These are phyloP conservation scores for Simalia tracyae DNA, from an alignment of 2,797 vertebrate genomes.

Conservation along the genomic window DNA sequence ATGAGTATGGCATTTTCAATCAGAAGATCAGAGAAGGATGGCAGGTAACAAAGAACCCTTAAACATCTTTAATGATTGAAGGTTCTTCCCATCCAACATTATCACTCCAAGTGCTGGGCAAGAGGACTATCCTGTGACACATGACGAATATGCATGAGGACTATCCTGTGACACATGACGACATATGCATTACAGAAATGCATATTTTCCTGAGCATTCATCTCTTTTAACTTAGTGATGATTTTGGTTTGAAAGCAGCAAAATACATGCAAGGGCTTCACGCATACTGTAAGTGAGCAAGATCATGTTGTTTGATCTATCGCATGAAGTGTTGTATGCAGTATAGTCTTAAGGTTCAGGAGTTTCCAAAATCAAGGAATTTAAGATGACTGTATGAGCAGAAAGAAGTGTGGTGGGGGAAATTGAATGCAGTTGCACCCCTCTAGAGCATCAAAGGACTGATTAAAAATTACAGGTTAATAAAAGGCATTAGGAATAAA, in stretches of 20 bases:
- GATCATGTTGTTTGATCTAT: neutral
- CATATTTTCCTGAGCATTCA: no score
- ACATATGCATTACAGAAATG: no score
- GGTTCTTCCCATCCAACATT: neutral
- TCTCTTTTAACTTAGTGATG: no score
- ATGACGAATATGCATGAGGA: no score
- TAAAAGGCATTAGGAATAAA: neutral
- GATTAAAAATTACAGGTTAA: neutral
- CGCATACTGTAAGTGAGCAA: neutral
- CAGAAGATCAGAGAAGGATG: slow-evolving; percentile 95
- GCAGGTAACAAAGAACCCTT: slow-evolving; percentile 76
- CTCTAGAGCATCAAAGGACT: neutral
- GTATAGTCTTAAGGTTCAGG: neutral
- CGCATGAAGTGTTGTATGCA: neutral
- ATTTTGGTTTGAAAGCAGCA: neutral
- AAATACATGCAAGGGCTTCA: no score
- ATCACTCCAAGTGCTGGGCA: no score
- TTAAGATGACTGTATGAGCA: neutral
- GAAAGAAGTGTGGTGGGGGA: neutral
- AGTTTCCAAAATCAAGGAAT: neutral
- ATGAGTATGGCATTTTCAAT: slow-evolving; percentile 98
- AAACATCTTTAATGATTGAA: fast-evolving
- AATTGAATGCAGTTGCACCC: neutral
- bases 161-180: no score
- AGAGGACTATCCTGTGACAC: no score